Evolutionary conservation across 2,797 vertebrate genomes (phyloP), one percentile per base, ranked within the genome.

Genomic region (Cichlasoma orientale): DNA sequence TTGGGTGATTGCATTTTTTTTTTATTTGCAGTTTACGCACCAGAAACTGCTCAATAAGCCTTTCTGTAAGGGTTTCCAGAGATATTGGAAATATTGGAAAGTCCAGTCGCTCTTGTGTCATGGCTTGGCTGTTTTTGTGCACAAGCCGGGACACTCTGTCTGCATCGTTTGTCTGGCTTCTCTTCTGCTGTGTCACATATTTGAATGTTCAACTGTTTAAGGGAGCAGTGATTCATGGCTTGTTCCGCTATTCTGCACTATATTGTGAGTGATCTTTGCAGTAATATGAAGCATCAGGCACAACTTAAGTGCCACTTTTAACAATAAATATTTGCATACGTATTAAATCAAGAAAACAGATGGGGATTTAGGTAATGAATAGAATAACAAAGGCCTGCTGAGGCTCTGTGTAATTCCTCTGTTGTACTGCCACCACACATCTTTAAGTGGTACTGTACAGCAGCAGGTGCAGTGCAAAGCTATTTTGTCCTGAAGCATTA

Each of bases 401-500:
- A 79, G 74, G 47, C 68, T 86, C 55, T 70, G 68, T 16, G 27
- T 31, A 68, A 50, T 68, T 50, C 63, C 63, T 68, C 63, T 68
- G 63, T 31, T 68, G 63, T 31, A n/a, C 63, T 68, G 58, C 10
- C 76, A 50, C 18, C 29, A 47, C 38, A 63, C 77, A 27, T 56
- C 78, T 56, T 68, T 74, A 73, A 66, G 23, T 52, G 55, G 33
- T 13, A 68, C 63, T 68, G 63, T 68, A 63, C 74, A 74, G 18
- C 2, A 13, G 76, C 80, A 80, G 82, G 88, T 82, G 54, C 78
- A 59, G 72, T 4, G 75, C 73, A 25, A 41, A 84, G 75, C 75
- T 72, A 33, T 82, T 91, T 78, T 82, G 80, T 86, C 80, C 72
- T 4, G 77, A 55, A 91, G 80, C 88, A 79, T 82, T 68, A 79